Evolutionary conservation across 2,113 vertebrate genomes (phyloP), one percentile per base, ranked within the genome.

Genomic region (Chaetura pelagica): DNA sequence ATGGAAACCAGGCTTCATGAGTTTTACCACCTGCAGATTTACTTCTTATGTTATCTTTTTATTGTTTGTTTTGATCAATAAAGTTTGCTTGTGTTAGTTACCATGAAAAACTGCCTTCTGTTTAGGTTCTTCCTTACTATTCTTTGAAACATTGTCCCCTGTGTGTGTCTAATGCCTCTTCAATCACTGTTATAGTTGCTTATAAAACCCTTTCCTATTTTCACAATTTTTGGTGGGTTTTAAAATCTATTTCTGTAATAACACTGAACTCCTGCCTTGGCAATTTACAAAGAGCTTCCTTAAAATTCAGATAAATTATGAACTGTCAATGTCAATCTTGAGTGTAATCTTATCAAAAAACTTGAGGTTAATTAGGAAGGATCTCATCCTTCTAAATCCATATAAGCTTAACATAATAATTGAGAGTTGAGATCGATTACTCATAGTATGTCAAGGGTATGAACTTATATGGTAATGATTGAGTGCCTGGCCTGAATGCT

Each of bases 321-420:
- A 97, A 93, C 83, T 94, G 91, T 87, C 87, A 94, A 49, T 96
- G 94, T 96, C 97, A 96, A 95, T 97, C 97, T 96, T 78, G 73
- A 96, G 76, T 93, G 87, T 94, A 96, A 97, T 93, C 89, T 96
- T 96, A 94, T 94, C 52, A 94, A 95, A 97, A 96, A 90, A 97
- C 71, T 86, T 93, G 93, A 97, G 93, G 91, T 96, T 97, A 97
- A 97, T 98, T 97, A 97, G 92, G 73, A 97, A 97, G 92, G 91
- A 95, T 93, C 80, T 94, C 95, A 90, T 96, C 81, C 76, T 97
- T 97, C 93, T 93, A 97, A 96, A 98, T 97, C 91, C 88, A 96
- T 96, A 96, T 96, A 95, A 93, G 83, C 93, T 97, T 96, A 97
- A 97, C 84, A 89, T 92, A 96, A 97, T 97, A 97, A 97, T 87